These are phyloP conservation scores for Folsomia candida DNA, from an alignment of 2,888 invertebrate genomes.

Conservation along the genomic window DNA sequence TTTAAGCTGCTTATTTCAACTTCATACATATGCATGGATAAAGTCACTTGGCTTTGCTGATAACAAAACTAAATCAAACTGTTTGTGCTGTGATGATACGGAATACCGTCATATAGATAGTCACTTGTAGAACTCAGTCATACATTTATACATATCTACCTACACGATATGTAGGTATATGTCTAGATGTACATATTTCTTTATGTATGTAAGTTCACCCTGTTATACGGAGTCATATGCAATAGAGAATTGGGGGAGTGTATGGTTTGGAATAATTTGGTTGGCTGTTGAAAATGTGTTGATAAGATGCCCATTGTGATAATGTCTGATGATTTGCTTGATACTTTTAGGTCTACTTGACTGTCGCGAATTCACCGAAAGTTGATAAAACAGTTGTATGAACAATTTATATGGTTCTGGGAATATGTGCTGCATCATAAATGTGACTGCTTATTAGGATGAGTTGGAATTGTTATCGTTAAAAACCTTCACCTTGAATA, in stretches of 20 bases:
- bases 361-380: background rate
- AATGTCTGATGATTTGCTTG: background rate
- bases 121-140: too few relatives aligned
- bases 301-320: background rate
- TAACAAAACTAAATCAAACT: too few relatives aligned
- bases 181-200: too few relatives aligned
- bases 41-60: too few relatives aligned
- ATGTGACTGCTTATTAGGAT: background rate
- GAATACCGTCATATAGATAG: too few relatives aligned
- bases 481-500: background rate
- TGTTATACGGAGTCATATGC: background rate
- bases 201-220: too few relatives aligned
- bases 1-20: background rate
- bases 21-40: background rate
- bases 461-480: background rate
- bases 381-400: too few relatives aligned
- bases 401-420: too few relatives aligned
- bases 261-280: background rate
- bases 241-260: background rate
- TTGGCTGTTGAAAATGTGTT: background rate
- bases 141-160: too few relatives aligned
- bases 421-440: background rate
- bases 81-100: too few relatives aligned
- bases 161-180: too few relatives aligned
- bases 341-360: background rate